These are phyloP conservation scores for Hydrolagus colliei DNA, from an alignment of 2,797 vertebrate species.

Conservation along the genomic window DNA sequence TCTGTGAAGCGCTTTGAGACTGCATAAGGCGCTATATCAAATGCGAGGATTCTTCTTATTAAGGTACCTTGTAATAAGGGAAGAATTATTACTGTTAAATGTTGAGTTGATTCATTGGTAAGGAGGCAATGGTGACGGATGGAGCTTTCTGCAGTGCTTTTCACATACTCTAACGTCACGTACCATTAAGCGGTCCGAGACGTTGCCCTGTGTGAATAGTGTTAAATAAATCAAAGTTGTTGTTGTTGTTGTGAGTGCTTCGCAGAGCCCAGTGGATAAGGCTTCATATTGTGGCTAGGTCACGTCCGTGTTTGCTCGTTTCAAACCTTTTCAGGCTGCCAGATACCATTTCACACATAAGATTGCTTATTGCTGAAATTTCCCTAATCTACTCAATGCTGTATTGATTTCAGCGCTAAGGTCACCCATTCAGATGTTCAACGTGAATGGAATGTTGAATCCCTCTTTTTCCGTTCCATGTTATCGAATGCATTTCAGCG, in stretches of 20 bases:
- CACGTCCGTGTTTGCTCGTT: background rate
- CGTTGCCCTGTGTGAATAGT: too few relatives aligned
- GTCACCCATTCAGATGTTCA: background rate
- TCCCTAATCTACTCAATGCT: background rate
- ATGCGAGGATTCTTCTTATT: too few relatives aligned
- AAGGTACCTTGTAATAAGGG: too few relatives aligned
- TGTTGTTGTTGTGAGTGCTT: constrained; percentile 38
- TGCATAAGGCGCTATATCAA: too few relatives aligned
- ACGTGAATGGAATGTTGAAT: background rate
- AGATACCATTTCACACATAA: background rate
- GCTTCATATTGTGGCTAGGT: background rate
- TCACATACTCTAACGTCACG: too few relatives aligned
- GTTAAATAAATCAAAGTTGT: too few relatives aligned
- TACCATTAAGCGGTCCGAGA: too few relatives aligned
- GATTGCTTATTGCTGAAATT: background rate
- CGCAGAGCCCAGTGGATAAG: constrained; percentile 34
- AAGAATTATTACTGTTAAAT: too few relatives aligned
- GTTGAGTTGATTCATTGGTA: too few relatives aligned
- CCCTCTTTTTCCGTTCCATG: background rate
- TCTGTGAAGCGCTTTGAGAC: too few relatives aligned
- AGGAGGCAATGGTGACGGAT: too few relatives aligned
- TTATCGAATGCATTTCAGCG: background rate
- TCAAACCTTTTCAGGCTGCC: background rate
- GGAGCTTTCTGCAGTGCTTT: too few relatives aligned
- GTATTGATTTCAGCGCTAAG: background rate